These are phyloP conservation scores for Neocrepidodera transversa DNA, from an alignment of 2,888 invertebrate genomes.

Conservation along the genomic window DNA sequence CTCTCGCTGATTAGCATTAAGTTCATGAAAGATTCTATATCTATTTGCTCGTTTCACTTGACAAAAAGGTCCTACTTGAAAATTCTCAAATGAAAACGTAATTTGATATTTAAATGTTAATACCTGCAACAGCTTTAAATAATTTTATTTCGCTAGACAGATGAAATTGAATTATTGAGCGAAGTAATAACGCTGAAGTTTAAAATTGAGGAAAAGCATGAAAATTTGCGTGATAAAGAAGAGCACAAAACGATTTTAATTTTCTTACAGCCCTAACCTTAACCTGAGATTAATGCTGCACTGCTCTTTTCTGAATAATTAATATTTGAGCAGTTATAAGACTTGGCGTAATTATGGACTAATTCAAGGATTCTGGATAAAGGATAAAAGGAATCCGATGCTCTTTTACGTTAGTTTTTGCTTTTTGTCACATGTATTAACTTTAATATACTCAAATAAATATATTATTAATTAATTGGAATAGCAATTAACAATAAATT, in stretches of 20 bases:
- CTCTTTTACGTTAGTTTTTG: not conserved
- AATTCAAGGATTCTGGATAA: slow-evolving; percentile 16
- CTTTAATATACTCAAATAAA: too few species aligned
- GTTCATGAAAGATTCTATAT: too few species aligned
- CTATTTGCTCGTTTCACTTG: too few species aligned
- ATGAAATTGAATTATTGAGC: slow-evolving; percentile 12
- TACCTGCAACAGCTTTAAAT: slow-evolving; percentile 10
- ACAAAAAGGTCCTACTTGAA: too few species aligned
- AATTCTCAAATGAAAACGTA: slow-evolving; percentile 4
- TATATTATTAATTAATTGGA: too few species aligned
- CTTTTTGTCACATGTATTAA: not conserved
- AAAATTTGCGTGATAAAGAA: slow-evolving; percentile 13
- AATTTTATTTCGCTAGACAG: slow-evolving; percentile 13
- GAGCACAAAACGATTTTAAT: slow-evolving; percentile 9
- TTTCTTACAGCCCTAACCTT: slow-evolving; percentile 10
- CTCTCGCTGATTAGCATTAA: too few species aligned
- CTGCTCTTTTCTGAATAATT: slow-evolving; percentile 20
- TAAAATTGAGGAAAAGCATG: slow-evolving; percentile 9
- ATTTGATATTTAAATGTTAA: slow-evolving; percentile 15
- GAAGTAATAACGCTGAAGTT: slow-evolving; percentile 3
- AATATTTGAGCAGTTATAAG: slow-evolving; percentile 18
- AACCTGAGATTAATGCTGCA: slow-evolving; percentile 22
- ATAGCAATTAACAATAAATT: too few species aligned
- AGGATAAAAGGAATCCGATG: not conserved
- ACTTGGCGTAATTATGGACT: slow-evolving; percentile 16